These are phyloP conservation scores for Dissostichus mawsoni DNA, from an alignment of 2,113 vertebrate species.

Conservation along the genomic window DNA sequence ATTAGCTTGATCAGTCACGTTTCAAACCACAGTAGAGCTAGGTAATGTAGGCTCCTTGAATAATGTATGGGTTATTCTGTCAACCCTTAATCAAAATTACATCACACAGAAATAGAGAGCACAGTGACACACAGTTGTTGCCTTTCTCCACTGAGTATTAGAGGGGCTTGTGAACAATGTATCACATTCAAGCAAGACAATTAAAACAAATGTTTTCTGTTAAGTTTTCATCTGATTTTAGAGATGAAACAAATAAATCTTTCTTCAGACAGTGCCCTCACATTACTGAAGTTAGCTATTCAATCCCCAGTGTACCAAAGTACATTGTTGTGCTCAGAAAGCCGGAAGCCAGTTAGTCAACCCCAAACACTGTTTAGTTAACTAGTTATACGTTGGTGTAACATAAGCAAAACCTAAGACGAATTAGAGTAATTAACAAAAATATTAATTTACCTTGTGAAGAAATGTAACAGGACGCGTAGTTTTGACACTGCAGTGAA, in stretches of 20 bases:
- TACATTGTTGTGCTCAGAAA: background rate
- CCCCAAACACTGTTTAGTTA: background rate
- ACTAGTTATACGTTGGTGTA: too few species aligned
- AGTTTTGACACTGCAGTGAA: slow-evolving; percentile 18
- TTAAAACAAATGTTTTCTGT: background rate
- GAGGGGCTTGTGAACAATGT: background rate
- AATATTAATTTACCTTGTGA: slow-evolving; percentile 57
- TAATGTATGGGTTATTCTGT: slow-evolving; percentile 11
- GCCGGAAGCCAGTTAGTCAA: slow-evolving; percentile 7
- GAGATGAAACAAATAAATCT: background rate
- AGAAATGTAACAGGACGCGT: slow-evolving; percentile 38
- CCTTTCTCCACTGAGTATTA: background rate
- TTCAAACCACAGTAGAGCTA: background rate
- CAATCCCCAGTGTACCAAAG: background rate
- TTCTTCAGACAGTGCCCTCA: too few species aligned
- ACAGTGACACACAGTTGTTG: background rate
- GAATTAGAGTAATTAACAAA: background rate
- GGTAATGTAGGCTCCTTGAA: slow-evolving; percentile 31
- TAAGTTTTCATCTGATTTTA: background rate
- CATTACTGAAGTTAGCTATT: background rate
- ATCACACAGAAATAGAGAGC: background rate
- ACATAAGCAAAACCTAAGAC: background rate
- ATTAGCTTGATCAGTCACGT: background rate
- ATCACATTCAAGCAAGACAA: background rate
- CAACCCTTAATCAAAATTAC: background rate